Evolutionary conservation across 2,888 invertebrate genomes (phyloP).

Genomic region (Euphydryas editha): DNA sequence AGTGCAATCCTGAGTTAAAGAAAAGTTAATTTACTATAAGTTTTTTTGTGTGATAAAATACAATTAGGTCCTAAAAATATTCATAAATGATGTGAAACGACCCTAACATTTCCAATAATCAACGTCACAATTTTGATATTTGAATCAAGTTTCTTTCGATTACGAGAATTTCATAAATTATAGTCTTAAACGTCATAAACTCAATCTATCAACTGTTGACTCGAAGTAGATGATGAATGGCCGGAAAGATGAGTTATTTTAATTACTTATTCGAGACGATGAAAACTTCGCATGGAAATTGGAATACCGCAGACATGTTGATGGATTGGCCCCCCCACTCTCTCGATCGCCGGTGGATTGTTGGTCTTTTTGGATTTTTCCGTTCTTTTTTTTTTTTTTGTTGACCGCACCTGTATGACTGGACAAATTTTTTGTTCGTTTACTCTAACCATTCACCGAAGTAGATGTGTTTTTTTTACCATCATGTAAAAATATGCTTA

Average conservation of each 20-base stretch:
- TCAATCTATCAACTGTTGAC: constrained; percentile 38
- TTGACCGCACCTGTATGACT: constrained; percentile 11
- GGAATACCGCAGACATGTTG: constrained; percentile 60
- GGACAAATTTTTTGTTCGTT: not conserved
- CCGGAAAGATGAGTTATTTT: constrained; percentile 51
- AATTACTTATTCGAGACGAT: constrained; percentile 55
- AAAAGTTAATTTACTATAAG: no score
- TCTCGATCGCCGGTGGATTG: constrained; percentile 69
- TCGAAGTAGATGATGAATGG: constrained; percentile 50
- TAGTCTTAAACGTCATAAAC: constrained; percentile 35
- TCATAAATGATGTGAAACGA: not conserved
- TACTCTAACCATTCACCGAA: not conserved
- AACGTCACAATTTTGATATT: not conserved
- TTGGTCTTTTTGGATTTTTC: constrained; percentile 42
- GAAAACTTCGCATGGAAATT: constrained; percentile 60
- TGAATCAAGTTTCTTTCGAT: constrained; percentile 11
- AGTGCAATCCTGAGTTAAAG: no score
- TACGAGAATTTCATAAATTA: constrained; percentile 24
- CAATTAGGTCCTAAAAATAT: not conserved
- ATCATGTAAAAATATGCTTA: not conserved
- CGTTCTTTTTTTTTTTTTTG: constrained; percentile 16
- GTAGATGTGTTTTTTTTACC: not conserved
- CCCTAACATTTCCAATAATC: not conserved
- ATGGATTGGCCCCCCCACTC: constrained; percentile 65
- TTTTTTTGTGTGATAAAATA: no score